Base-by-base conservation (phyloP, 2,888 invertebrate genomes). In the Byasa hedistus region DNA sequence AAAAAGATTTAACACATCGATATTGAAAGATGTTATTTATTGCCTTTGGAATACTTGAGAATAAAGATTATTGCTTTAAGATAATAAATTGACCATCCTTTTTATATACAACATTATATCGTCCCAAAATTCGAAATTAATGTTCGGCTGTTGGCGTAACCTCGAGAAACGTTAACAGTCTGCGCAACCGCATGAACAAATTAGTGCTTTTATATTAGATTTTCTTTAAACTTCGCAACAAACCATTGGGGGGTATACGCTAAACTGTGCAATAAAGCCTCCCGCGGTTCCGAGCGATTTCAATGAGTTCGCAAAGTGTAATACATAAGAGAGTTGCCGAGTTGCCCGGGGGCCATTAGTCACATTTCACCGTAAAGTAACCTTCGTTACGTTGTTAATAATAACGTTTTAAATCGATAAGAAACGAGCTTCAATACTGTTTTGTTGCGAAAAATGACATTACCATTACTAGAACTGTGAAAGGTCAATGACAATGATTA, bases 331-430 rank as follows among this genome's bases (percentile, higher is more conserved):
- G 24, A 36, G 64, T 27, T 54, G 44, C 44, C 22, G n/a, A 55
- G 56, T 52, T 64, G 62, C 68, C 70, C 66, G 48, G 68, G 69
- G 54, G 62, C 59, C 64, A 65, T 69, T 64, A 66, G 62, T 69
- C 69, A 69, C 60, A 65, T 57, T 52, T 52, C 21, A 68, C 57
- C 61, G 48, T 64, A 55, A 65, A 60, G n/a, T 55, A 60, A 56
- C 56, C 59, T 60, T 56, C 59, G 19, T 56, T 32, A n/a, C 27
- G 22, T 57, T 48, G 22, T 59, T 63, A 56, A 61, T 54, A 39
- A 56, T 44, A 21, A 19, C 22, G 32, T 22, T 57, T 48, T 57
- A 32, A 24, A 27, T 48, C 22, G 22, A 63, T 24, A 57, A 56
- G 57, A 21, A 54, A 54, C 1, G 22, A 22, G 52, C 22, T 12